Percentiles rank a stretch among this genome's conserved stretches.
Conservation (phyloP, 2,888 invertebrate species). For the Chouioia cunea region DNA sequence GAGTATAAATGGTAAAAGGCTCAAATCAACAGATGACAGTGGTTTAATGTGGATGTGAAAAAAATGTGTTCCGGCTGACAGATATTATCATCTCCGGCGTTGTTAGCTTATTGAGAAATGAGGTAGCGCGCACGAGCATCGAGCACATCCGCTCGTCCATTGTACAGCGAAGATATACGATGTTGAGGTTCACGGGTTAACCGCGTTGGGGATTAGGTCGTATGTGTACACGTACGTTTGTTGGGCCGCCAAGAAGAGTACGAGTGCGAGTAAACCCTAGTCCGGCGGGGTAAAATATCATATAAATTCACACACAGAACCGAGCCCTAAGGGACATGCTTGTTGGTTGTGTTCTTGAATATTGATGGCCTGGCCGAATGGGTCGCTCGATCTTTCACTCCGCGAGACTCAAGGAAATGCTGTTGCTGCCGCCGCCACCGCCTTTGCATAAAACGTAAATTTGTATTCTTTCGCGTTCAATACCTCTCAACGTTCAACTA, state of each 20-base stretch:
- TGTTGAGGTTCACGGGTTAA: constrained; percentile 65
- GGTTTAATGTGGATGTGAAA: constrained; percentile 18
- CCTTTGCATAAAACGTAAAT: constrained; percentile 31
- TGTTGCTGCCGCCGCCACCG: neutral
- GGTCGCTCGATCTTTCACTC: neutral
- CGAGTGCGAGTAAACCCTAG: neutral
- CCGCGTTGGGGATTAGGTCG: constrained; percentile 56
- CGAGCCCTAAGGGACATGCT: neutral
- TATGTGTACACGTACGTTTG: neutral
- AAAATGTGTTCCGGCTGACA: constrained; percentile 35
- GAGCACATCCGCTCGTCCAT: constrained; percentile 51
- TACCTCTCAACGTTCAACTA: too few relatives aligned
- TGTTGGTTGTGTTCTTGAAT: constrained; percentile 11
- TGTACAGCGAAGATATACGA: constrained; percentile 64
- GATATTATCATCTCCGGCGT: constrained; percentile 39
- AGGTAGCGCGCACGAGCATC: constrained; percentile 10
- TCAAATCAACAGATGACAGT: constrained; percentile 22
- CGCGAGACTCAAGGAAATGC: neutral
- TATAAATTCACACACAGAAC: constrained; percentile 31
- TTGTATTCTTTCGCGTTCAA: constrained; percentile 9
- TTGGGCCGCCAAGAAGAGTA: neutral
- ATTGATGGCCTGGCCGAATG: constrained; percentile 26
- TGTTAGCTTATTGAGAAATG: constrained; percentile 33
- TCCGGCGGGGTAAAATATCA: constrained; percentile 22
- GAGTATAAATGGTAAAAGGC: constrained; percentile 4